Percentiles rank a stretch among this genome's conserved stretches.
phyloP scores from a whole-genome alignment of 92 coral and sea anemone genomes.

The Porites cylindrica region DNA sequence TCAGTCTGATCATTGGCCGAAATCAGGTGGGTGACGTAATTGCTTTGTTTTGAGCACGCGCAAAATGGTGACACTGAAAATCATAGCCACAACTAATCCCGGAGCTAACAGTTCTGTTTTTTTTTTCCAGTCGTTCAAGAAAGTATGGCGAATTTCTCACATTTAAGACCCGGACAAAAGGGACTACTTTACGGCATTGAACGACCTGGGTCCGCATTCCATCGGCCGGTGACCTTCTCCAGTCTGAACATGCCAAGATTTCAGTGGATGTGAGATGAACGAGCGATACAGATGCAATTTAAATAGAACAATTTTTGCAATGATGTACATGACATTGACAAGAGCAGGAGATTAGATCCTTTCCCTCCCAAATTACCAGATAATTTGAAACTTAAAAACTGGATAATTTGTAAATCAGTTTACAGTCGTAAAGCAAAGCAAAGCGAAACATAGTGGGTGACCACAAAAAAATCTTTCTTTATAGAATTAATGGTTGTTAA shows the following conservation, averaged over 20 bases:
- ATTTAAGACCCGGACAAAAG: slow-evolving; percentile 65
- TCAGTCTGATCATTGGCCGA: slow-evolving; percentile 72
- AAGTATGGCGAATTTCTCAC: slow-evolving; percentile 65
- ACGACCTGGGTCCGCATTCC: slow-evolving; percentile 82
- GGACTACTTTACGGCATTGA: slow-evolving; percentile 54
- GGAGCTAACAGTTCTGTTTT: neutral
- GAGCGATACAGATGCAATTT: neutral
- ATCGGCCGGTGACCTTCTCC: slow-evolving; percentile 66
- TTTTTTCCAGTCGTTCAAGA: slow-evolving; percentile 52
- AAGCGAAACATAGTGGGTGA: neutral
- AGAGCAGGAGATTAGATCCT: neutral
- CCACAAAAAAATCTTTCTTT: neutral
- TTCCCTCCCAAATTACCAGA: neutral
- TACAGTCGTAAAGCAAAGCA: neutral
- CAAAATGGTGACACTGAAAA: too few relatives aligned
- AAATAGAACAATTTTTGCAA: slow-evolving; percentile 1
- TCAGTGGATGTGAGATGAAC: slow-evolving; percentile 59
- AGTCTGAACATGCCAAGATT: slow-evolving; percentile 73
- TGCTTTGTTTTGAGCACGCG: neutral
- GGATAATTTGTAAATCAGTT: neutral
- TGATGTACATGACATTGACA: neutral
- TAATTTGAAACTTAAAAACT: neutral
- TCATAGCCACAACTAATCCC: too few relatives aligned
- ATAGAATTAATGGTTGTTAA: too few relatives aligned
- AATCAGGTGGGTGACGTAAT: slow-evolving; percentile 61